Base-by-base conservation (phyloP, 2,113 vertebrate species). In the Eretmochelys imbricata region DNA sequence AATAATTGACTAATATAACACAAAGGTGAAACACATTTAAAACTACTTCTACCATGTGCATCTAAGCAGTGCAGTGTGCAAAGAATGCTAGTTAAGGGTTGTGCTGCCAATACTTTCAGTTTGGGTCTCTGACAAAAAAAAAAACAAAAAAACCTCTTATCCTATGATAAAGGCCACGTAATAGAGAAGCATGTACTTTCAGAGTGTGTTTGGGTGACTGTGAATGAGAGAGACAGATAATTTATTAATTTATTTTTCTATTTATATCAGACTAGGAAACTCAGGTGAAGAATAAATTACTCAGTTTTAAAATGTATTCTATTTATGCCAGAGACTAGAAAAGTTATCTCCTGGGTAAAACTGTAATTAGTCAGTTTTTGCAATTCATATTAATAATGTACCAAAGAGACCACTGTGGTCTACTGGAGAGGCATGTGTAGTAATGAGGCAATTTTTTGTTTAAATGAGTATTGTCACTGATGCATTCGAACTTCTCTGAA, bases 201-300 rank as follows among this genome's bases (percentile, higher is more conserved):
- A 57, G 5, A 46, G 6, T 35, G 9, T 16, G 12, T 27, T 10
- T 3, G 1, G 16, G 6, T 10, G 84, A 31, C 3, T 0, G 0
- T 25, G 42, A 88, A 20, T 3, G 8, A 82, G 8, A 8, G 20
- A 5, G 65, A 24, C 53, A 16, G 59, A 80, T 16, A 80, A 82
- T 1, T 5, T 82, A 8, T n/a, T 11, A 11, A 50, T 6, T 65
- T 69, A 78, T 69, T 84, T 2, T 82, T 38, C 69, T 35, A 49
- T 65, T 87, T 19, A 6, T 84, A 46, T 5, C 38, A 16, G 5
- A 79, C 2, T 7, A 93, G 31, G 49, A 87, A 89, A 92, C 1
- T 72, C 8, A 69, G 54, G 80, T 3, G 6, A 88, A 90, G 9
- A 17, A n/a, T 75, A 42, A 87, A 57, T 25, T 54, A 2, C 2